Evolutionary conservation across 2,113 vertebrate genomes (phyloP), one percentile per base, ranked within the genome.

Genomic region (Psittacula cyanocephala): DNA sequence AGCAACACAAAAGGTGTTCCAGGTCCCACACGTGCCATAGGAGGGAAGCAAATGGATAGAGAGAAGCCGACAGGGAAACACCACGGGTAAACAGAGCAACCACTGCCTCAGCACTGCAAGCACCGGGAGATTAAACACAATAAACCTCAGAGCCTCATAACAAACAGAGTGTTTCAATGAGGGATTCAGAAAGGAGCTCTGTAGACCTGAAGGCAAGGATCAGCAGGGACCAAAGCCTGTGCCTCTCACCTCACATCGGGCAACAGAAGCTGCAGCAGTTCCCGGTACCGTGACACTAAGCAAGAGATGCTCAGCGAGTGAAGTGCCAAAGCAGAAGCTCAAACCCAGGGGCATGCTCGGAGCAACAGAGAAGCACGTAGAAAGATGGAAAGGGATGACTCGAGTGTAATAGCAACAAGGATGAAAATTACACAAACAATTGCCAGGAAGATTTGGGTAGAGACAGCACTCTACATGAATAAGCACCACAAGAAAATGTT

Each of bases 261-360:
- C 47, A 27, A 33, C 43, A 7, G 55, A 62, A 31, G 33, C 69
- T 17, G 49, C 25, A 7, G 59, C 2, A 27, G 33, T 0, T 43
- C 8, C 6, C 27, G 9, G 4, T 1, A 19, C 44, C 7, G 0
- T 4, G 23, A 17, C 37, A 15, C 11, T 0, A 4, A 62, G 60
- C 17, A 16, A 33, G 52, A 43, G 64, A 13, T 2, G 23, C 1
- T 15, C 44, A 4, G 13, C 0, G 17, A 62, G 35, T 3, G 9
- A 15, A 11, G n/a, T 3, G 43, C n/a, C 29, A 67, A 50, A 46
- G 67, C 71, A 74, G 67, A 82, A 57, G n/a, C 46, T 72, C 92
- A 33, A 39, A 29, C 6, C 0, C 4, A 64, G 29, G 0, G 2
- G 15, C 4, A 46, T 6, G 11, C 71, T 20, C 13, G 5, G 49